Conservation (phyloP, 2,797 vertebrate genomes). For the Periparus ater region DNA sequence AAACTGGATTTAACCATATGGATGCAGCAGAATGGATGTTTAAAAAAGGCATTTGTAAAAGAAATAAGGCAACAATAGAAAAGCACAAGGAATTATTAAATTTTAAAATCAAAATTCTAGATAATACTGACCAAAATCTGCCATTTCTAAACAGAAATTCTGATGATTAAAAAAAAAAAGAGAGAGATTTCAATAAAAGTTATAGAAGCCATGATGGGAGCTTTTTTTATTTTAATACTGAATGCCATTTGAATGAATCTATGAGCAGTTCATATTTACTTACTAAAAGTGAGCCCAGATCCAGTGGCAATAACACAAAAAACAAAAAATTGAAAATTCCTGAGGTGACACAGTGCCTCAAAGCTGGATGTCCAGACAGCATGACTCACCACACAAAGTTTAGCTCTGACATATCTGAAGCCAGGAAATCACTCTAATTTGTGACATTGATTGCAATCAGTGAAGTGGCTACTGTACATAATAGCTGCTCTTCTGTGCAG, state of each 20-base stretch:
- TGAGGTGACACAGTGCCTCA: neutral
- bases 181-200: neutral
- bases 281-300: neutral
- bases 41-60: neutral
- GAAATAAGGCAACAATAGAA: neutral
- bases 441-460: slow-evolving; percentile 72
- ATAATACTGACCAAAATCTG: neutral
- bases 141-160: neutral
- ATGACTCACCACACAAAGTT: neutral
- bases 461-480: slow-evolving; percentile 65
- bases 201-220: neutral
- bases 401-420: slow-evolving; percentile 8
- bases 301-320: neutral
- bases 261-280: neutral
- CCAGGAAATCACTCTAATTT: slow-evolving; percentile 66
- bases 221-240: neutral
- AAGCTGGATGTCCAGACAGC: neutral
- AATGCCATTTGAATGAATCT: neutral
- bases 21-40: neutral
- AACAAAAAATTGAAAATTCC: neutral
- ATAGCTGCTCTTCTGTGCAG: slow-evolving; percentile 38
- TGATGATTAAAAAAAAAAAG: neutral
- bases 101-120: neutral
- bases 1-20: slow-evolving; percentile 7
- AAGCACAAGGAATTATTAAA: neutral